Conservation (phyloP, 2,888 invertebrate genomes). For the Stomorhina lunata region DNA sequence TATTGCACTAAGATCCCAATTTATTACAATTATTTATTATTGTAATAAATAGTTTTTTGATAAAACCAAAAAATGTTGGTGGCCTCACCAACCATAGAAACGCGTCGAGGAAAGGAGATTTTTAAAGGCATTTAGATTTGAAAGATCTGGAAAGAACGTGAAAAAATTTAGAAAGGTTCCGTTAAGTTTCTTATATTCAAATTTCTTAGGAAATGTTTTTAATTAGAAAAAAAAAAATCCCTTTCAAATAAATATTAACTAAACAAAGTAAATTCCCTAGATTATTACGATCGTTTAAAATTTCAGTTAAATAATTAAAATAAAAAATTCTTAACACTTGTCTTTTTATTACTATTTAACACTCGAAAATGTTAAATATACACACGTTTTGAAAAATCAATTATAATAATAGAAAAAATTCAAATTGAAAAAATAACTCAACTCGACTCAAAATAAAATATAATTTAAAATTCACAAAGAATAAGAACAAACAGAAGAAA, state of each 20-base stretch:
- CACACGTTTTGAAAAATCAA: constrained; percentile 44
- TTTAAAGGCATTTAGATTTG: no score
- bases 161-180: no score
- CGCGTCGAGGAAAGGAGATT: no score
- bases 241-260: background rate
- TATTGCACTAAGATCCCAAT: no score
- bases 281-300: constrained; percentile 61
- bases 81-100: no score
- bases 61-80: no score
- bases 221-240: background rate
- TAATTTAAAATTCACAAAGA: background rate
- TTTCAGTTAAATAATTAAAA: constrained; percentile 2
- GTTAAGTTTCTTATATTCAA: no score
- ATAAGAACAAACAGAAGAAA: constrained; percentile 1
- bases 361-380: constrained; percentile 9
- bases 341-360: constrained; percentile 9
- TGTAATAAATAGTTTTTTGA: no score
- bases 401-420: no score
- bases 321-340: background rate
- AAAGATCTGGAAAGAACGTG: no score
- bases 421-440: no score
- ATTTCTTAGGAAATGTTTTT: background rate
- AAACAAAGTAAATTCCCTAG: background rate
- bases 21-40: no score
- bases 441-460: background rate